phyloP scores from a whole-genome alignment of 2,797 vertebrate species.

The Lindbergichthys nudifrons region DNA sequence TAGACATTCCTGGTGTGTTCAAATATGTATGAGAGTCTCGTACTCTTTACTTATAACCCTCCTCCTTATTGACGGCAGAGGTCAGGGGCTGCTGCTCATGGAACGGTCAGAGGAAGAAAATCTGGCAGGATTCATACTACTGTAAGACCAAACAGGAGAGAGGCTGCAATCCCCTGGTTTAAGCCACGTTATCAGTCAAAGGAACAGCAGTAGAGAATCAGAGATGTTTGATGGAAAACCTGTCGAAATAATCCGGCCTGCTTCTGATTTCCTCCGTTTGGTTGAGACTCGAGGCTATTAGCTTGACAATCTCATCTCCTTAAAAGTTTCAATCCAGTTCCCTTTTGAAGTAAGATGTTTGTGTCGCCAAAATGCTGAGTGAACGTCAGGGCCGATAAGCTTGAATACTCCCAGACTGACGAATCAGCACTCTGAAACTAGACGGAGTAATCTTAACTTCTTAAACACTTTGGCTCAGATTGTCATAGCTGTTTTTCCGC shows the following conservation, averaged over 20 bases:
- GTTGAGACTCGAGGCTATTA: slow-evolving; percentile 42
- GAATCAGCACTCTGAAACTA: slow-evolving; percentile 53
- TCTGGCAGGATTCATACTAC: slow-evolving; percentile 24
- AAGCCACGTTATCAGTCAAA: slow-evolving; percentile 35
- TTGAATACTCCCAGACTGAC: slow-evolving; percentile 34
- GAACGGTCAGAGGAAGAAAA: slow-evolving; percentile 28
- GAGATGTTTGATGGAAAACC: slow-evolving; percentile 32
- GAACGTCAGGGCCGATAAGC: slow-evolving; percentile 43
- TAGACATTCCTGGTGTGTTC: slow-evolving; percentile 6
- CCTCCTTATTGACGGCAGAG: slow-evolving; percentile 49
- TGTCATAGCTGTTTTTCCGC: slow-evolving; percentile 37
- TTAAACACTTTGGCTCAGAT: slow-evolving; percentile 42
- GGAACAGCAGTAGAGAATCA: slow-evolving; percentile 5
- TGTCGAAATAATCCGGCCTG: slow-evolving; percentile 26
- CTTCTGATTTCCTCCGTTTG: slow-evolving; percentile 25
- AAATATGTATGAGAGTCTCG: slow-evolving; percentile 25
- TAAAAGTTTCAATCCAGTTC: slow-evolving; percentile 46
- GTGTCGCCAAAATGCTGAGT: slow-evolving; percentile 41
- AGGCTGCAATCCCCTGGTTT: slow-evolving; percentile 16
- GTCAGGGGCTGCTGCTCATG: slow-evolving; percentile 52
- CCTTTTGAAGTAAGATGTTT: slow-evolving; percentile 51
- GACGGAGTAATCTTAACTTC: slow-evolving; percentile 49
- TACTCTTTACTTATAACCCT: slow-evolving; percentile 41
- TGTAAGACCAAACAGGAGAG: slow-evolving; percentile 17
- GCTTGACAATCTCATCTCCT: slow-evolving; percentile 48